Evolutionary conservation across 2,888 invertebrate genomes (phyloP), one percentile per base, ranked within the genome.

Genomic region (Erpobdella octoculata): DNA sequence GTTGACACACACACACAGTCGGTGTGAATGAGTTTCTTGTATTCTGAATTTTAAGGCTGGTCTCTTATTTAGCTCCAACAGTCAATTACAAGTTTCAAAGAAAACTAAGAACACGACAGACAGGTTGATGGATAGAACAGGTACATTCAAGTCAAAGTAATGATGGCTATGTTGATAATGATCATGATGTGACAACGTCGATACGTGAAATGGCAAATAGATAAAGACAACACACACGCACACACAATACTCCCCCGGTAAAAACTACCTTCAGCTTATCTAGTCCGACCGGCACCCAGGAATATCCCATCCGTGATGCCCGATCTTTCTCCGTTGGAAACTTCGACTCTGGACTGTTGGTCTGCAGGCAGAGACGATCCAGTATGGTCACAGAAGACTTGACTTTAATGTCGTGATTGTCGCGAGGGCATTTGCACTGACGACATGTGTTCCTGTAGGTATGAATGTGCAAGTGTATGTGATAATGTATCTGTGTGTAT

Each of bases 371-470:
- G 33, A 84, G 76, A 25, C 83, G 75, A 73, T 84, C 83, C 31
- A 81, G 78, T 5, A 83, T 81, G 76, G 90, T 90, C 77, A 89
- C 89, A 86, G 90, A 88, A 85, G 91, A 91, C 83, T 64, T 58
- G 12, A 65, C 35, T 83, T 89, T 90, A 75, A 94, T 89, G 79
- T 93, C 92, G 85, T 95, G 95, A 73, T 88, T 87, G 79, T 94
- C 91, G 67, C 93, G 87, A 37, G 91, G 89, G 84, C 94, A 95
- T 81, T 92, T 93, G 85, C 95, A 96, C 75, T 90, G 89, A 81
- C 89, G 89, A 85, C 94, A 96, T 70, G 91, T 91, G 85, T 93
- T 93, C 84, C 94, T 95, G 87, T 37, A n/a, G 25, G 53, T 5
- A 41, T 12, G 41, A n/a, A n/a, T n/a, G n/a, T n/a, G n/a, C n/a